phyloP scores from a whole-genome alignment of 2,797 vertebrate genomes.

The Podarcis lilfordi region DNA sequence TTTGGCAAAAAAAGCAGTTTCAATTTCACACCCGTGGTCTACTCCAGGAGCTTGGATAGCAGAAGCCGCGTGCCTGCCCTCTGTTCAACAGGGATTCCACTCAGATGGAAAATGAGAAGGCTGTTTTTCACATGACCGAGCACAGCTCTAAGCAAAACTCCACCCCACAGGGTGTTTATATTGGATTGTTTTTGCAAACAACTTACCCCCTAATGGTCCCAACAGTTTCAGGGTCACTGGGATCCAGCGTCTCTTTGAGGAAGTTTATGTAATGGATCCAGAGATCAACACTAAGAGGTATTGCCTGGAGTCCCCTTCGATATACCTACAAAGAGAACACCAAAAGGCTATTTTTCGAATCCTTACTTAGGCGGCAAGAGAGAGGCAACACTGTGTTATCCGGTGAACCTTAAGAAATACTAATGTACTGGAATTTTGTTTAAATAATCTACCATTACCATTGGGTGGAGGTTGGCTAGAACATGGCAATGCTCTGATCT shows the following conservation, averaged over 20 bases:
- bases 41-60: neutral
- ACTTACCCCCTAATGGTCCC: constrained; percentile 92
- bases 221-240: constrained; percentile 86
- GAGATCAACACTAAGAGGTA: constrained; percentile 97
- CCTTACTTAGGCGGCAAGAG: constrained; percentile 73
- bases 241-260: constrained; percentile 94
- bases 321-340: constrained; percentile 89
- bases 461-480: constrained; percentile 89
- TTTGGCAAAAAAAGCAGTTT: neutral
- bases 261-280: constrained; percentile 98
- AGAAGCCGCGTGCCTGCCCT: neutral
- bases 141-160: accelerated
- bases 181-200: neutral
- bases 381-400: constrained; percentile 85
- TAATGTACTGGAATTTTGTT: constrained; percentile 88
- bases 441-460: constrained; percentile 91
- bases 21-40: neutral
- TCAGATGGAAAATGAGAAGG: neutral
- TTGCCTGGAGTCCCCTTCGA: constrained; percentile 95
- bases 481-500: constrained; percentile 90
- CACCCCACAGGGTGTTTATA: accelerated
- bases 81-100: neutral
- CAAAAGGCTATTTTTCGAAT: constrained; percentile 76
- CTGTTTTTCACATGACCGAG: accelerated
- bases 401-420: constrained; percentile 86